Conservation (phyloP, 2,888 invertebrate species). For the Mantis religiosa region DNA sequence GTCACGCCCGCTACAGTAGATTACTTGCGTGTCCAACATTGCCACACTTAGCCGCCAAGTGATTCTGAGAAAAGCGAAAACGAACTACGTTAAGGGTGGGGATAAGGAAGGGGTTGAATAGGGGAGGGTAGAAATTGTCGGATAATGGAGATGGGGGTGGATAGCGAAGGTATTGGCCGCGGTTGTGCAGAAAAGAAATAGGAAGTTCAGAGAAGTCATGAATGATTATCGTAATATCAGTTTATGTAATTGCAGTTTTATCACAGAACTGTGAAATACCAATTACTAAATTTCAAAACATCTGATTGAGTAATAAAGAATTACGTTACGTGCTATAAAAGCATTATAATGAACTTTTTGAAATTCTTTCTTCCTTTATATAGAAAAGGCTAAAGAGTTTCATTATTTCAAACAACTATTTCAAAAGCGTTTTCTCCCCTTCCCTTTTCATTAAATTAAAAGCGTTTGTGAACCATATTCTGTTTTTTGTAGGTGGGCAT, state of each 20-base stretch:
- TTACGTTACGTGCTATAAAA: no score
- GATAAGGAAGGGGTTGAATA: neutral
- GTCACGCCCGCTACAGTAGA: neutral
- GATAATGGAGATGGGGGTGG: neutral
- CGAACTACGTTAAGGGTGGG: neutral
- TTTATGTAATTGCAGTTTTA: neutral
- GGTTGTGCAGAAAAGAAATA: neutral
- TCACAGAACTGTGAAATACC: neutral
- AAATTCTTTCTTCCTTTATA: no score
- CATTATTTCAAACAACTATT: no score
- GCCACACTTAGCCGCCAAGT: neutral
- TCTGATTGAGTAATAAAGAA: neutral
- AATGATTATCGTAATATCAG: no score
- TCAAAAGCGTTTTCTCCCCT: no score
- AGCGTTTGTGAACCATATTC: no score
- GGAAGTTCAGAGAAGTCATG: neutral
- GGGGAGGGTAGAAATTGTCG: neutral
- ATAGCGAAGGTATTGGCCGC: neutral
- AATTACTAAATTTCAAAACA: neutral
- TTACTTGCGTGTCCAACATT: neutral
- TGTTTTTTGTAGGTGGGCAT: no score
- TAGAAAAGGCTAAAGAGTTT: no score
- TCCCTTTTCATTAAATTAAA: no score
- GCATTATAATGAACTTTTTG: no score
- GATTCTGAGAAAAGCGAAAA: neutral